Base-by-base conservation (phyloP, 2,797 vertebrate genomes). In the Buceros bicornis region DNA sequence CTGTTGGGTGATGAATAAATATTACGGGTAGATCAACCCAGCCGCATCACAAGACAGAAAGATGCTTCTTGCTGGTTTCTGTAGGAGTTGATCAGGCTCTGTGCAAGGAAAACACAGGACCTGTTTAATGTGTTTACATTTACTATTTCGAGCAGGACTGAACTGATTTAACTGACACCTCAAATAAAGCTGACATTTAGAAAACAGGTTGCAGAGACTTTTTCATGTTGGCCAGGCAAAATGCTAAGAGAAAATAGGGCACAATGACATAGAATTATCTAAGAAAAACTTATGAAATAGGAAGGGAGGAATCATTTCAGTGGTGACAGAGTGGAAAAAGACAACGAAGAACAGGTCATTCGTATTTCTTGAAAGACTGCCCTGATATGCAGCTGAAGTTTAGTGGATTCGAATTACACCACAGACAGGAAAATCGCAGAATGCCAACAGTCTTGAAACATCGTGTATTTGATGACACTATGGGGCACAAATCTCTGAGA, bases 161-260 rank as follows among this genome's bases (percentile, higher is more conserved):
- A 83, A 60, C 72, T n/a, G 57, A 89, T 87, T 92, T 89, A 81
- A 94, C 53, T 83, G 33, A 76, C 54, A 88, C 21, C 65, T 81
- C 94, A 73, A 87, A 90, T 79, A 86, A 92, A 93, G 42, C 62
- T 93, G 90, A 72, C 92, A 89, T 90, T 89, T 93, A 56, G 84
- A 95, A 90, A 90, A 40, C 43, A 87, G 33, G 79, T 58, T 93
- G 88, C 92, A 92, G 77, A 74, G 57, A 62, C 9, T 83, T 85
- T 85, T 93, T 86, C 67, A 65, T 72, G 80, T 79, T 0, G 1
- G 54, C 31, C 83, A 92, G 62, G 69, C 31, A 72, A 93, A 94
- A 86, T 25, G 37, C n/a, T 51, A 57, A n/a, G 19, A 65, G 72
- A 67, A 90, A 94, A 88, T 9, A 86, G 42, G 29, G 33, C 37